These are phyloP conservation scores for Teleiodes luculella DNA, from an alignment of 2,888 invertebrate genomes.

Conservation along the genomic window DNA sequence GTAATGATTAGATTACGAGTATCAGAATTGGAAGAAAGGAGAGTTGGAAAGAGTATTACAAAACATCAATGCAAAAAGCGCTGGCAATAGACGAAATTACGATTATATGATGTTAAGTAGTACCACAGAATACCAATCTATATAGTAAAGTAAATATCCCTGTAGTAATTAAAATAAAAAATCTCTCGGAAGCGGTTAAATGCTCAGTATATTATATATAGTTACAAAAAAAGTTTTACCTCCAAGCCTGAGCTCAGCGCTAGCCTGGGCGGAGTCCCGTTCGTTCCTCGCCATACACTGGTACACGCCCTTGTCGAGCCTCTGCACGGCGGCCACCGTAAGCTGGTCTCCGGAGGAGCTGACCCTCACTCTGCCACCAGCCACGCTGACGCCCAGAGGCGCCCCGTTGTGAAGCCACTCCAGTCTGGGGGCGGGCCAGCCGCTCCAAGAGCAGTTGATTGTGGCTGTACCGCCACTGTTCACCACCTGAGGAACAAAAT, in stretches of 20 bases:
- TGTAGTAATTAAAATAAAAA: too few relatives aligned
- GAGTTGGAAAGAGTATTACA: too few relatives aligned
- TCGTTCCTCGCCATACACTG: conserved; percentile 91
- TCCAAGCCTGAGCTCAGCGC: conserved; percentile 87
- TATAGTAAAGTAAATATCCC: too few relatives aligned
- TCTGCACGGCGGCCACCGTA: conserved; percentile 77
- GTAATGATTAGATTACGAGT: too few relatives aligned
- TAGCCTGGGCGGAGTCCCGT: conserved; percentile 88
- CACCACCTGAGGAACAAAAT: conserved; percentile 77
- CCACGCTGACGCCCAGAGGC: conserved; percentile 73
- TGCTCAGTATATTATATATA: not conserved
- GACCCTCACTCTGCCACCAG: conserved; percentile 58
- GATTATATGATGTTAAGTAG: too few relatives aligned
- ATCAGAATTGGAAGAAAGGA: too few relatives aligned
- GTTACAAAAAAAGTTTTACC: conserved; percentile 81
- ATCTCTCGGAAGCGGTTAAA: too few relatives aligned
- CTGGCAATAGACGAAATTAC: too few relatives aligned
- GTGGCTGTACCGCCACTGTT: conserved; percentile 90
- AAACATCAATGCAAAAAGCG: too few relatives aligned
- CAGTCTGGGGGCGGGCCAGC: conserved; percentile 84
- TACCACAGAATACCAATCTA: too few relatives aligned
- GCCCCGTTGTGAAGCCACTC: conserved; percentile 88
- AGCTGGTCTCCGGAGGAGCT: conserved; percentile 57
- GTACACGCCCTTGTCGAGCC: conserved; percentile 91
- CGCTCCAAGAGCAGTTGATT: conserved; percentile 91